Percentiles rank a stretch among this genome's conserved stretches.
These are phyloP conservation scores for Rapana venosa DNA, from an alignment of 2,888 invertebrate species.

Conservation along the genomic window DNA sequence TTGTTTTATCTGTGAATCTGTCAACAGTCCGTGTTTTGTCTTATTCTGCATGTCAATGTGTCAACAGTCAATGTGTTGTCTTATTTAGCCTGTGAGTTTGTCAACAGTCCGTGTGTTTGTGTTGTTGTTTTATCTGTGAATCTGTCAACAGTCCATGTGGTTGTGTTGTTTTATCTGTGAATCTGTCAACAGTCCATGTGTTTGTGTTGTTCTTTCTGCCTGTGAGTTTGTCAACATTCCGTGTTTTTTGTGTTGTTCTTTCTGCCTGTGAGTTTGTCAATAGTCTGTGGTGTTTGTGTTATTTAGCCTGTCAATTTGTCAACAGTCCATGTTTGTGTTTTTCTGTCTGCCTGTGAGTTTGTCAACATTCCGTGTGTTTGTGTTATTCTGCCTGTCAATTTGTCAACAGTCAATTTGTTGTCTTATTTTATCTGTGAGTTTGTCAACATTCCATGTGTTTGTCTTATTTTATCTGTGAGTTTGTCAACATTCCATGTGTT, in stretches of 20 bases:
- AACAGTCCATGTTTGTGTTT: background rate
- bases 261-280: background rate
- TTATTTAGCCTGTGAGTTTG: too few relatives aligned
- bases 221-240: background rate
- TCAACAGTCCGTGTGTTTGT: too few relatives aligned
- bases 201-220: background rate
- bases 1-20: too few relatives aligned
- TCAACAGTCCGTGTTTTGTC: too few relatives aligned
- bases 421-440: too few relatives aligned
- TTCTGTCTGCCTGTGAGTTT: background rate
- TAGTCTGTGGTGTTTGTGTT: background rate
- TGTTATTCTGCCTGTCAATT: background rate
- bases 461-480: too few relatives aligned
- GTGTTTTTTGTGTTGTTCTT: background rate
- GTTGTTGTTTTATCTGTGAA: too few relatives aligned
- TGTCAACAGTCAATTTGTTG: background rate
- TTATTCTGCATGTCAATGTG: too few relatives aligned
- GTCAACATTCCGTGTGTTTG: background rate
- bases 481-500: too few relatives aligned
- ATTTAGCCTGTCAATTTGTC: background rate
- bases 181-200: background rate
- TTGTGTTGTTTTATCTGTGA: background rate
- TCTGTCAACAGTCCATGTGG: background rate
- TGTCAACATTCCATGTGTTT: too few relatives aligned
- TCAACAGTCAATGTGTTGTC: too few relatives aligned